Evolutionary conservation across 2,797 vertebrate species (phyloP), one percentile per base, ranked within the genome.

Genomic region (Eremophila alpestris): DNA sequence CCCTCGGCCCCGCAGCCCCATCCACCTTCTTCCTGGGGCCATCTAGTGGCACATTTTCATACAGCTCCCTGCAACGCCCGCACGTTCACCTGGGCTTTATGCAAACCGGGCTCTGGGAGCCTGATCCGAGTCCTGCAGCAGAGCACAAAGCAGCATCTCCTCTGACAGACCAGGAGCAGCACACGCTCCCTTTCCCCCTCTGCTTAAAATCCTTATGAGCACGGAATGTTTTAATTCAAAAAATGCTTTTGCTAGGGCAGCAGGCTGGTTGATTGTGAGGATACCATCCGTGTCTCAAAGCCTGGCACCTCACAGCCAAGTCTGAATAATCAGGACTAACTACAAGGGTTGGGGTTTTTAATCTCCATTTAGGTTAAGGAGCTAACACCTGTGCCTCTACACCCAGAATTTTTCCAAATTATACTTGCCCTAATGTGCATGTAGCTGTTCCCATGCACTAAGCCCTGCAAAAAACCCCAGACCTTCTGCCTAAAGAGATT

Each of bases 31-130:
- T 30, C 96, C 96, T 93, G 94, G 76, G 94, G 96, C 96, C 96
- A 96, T 95, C 96, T 96, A 96, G 96, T 8, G 96, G 94, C 89
- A 51, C 54, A 93, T 94, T 85, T 83, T 6, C 90, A 91, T 92
- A 94, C 1, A 13, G 79, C 2, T 60, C 52, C 59, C 74, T 11
- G 1, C 2, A 49, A 4, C 67, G 2, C 17, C 5, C 70, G 40
- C 59, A 1, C 21, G 1, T 43, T 79, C 92, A 16, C 84, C 95
- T 5, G 84, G 7, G 16, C 2, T 26, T n/a, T 36, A 51, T 75
- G 91, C 95, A 87, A 93, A 89, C 32, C 0, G 1, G 0, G 34
- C 40, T 45, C 67, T 3, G 32, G 11, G 75, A 89, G 73, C 40
- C 56, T 4, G 56, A 8, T 3, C 32, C 0, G 11, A 54, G 22